Evolutionary conservation across 2,797 vertebrate species (phyloP).

Genomic region (Myotis planiceps): DNA sequence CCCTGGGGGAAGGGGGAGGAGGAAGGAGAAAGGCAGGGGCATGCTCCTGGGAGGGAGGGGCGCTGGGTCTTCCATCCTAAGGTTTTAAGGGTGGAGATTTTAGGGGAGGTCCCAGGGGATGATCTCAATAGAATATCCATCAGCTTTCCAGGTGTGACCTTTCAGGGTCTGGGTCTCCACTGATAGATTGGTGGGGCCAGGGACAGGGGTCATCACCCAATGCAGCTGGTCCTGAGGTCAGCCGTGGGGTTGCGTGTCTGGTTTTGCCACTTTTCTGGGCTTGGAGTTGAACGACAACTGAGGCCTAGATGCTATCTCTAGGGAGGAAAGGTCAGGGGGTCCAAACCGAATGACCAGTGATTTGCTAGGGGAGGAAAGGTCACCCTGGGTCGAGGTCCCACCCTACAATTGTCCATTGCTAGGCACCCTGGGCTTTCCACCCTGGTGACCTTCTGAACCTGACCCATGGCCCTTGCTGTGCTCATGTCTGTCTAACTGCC

Average conservation of each 20-base stretch:
- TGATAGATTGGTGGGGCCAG: background rate
- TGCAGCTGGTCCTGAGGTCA: background rate
- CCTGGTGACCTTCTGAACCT: background rate
- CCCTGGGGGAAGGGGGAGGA: too few relatives aligned
- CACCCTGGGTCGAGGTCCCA: background rate
- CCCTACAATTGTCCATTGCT: background rate
- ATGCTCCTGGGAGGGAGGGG: background rate
- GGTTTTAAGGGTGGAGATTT: background rate
- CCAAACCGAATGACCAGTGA: background rate
- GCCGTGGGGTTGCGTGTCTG: background rate
- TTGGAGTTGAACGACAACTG: background rate
- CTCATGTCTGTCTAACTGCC: background rate
- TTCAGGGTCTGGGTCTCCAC: background rate
- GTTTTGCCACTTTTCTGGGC: background rate
- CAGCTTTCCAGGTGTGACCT: background rate
- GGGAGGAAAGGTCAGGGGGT: background rate
- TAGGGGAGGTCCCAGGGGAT: background rate
- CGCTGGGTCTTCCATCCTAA: background rate
- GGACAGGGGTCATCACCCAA: background rate
- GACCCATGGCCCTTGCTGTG: background rate
- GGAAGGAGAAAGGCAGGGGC: background rate
- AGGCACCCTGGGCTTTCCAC: background rate
- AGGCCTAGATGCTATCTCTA: background rate
- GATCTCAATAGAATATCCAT: background rate
- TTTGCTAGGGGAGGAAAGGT: background rate